Evolutionary conservation across 2,113 vertebrate genomes (phyloP).

Genomic region (Crotalus tigris): DNA sequence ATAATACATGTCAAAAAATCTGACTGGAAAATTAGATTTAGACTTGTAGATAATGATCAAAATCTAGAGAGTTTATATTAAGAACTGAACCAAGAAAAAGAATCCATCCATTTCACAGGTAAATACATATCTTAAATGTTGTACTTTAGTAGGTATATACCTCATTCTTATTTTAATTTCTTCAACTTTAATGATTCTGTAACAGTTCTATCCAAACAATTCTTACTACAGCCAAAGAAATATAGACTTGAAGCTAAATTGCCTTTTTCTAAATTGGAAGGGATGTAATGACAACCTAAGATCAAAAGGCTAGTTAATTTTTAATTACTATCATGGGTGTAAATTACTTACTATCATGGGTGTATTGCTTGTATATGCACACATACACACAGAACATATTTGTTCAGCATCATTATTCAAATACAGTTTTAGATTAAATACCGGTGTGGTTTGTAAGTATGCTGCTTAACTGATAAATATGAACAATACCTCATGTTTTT

Average conservation of each 20-base stretch:
- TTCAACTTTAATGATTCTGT: not conserved
- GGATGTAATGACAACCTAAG: conserved; percentile 21
- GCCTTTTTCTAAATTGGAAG: not conserved
- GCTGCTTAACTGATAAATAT: not conserved
- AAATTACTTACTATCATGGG: conserved; percentile 30
- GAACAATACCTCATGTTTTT: not conserved
- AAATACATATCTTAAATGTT: not conserved
- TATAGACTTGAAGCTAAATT: conserved; percentile 17
- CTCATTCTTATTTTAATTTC: not conserved
- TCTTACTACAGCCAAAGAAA: conserved; percentile 1
- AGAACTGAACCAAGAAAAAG: conserved; percentile 8
- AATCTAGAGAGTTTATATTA: not conserved
- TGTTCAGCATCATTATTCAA: conserved; percentile 40
- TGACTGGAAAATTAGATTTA: not conserved
- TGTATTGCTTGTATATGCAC: conserved; percentile 30
- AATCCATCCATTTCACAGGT: not conserved
- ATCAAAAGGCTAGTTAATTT: not conserved
- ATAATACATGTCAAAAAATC: not conserved
- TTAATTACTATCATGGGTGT: conserved; percentile 34
- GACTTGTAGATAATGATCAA: not conserved
- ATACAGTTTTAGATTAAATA: conserved; percentile 55
- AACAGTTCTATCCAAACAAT: not conserved
- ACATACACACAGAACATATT: conserved; percentile 43
- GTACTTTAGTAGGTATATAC: not conserved
- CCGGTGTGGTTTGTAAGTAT: not conserved